phyloP scores from a whole-genome alignment of 2,113 vertebrate genomes.

The Burhinus bistriatus region DNA sequence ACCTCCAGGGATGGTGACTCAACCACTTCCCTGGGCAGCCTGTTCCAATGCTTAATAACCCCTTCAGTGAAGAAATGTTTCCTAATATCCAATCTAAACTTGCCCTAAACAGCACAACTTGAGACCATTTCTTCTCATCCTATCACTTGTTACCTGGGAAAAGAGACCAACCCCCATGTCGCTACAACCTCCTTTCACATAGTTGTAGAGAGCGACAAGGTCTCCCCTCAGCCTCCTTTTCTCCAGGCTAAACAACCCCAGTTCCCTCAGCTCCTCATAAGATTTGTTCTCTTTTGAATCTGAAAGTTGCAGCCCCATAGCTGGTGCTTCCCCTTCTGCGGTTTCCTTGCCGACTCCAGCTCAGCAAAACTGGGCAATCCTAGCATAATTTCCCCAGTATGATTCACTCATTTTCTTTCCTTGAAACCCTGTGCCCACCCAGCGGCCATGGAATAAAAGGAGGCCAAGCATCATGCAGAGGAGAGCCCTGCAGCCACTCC shows the following conservation, averaged over 20 bases:
- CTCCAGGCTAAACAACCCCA: background rate
- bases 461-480: rapidly evolving
- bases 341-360: background rate
- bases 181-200: background rate
- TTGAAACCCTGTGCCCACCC: background rate
- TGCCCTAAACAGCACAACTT: background rate
- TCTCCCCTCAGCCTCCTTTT: background rate
- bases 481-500: background rate
- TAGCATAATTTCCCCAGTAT: background rate
- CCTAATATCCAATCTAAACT: background rate
- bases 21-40: background rate
- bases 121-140: background rate
- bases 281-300: background rate
- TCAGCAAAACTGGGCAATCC: background rate
- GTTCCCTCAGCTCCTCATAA: background rate
- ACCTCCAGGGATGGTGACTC: background rate
- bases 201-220: background rate
- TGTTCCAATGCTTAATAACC: background rate
- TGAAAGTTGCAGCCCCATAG: background rate
- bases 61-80: background rate
- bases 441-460: background rate
- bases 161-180: background rate
- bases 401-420: background rate
- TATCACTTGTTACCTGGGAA: background rate
- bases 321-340: background rate